Percentiles rank a stretch among this genome's conserved stretches.
Conservation (phyloP, 2,113 vertebrate species). For the Phyllostomus hastatus region DNA sequence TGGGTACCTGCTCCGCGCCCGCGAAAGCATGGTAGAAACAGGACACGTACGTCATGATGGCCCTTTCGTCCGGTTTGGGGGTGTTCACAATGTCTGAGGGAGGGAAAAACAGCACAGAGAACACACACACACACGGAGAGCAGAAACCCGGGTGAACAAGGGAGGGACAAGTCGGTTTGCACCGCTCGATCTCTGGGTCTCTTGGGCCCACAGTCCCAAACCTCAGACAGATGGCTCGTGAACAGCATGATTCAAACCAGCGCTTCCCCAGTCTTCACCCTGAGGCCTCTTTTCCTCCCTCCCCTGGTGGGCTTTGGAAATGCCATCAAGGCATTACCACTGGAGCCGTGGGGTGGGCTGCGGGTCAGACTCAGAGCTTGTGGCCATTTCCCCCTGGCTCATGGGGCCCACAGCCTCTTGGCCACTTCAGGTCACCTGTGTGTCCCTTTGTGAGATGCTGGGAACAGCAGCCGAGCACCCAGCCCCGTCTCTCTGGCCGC, state of each 20-base stretch:
- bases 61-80: conserved; percentile 98
- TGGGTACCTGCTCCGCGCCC: conserved; percentile 97
- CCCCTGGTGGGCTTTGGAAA: background rate
- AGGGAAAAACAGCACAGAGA: conserved; percentile 63
- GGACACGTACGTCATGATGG: conserved; percentile 99
- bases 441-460: background rate
- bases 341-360: accelerated
- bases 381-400: background rate
- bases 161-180: background rate
- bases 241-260: background rate
- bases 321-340: accelerated
- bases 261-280: background rate
- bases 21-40: conserved; percentile 99
- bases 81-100: conserved; percentile 96
- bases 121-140: conserved; percentile 50
- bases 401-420: background rate
- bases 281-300: background rate
- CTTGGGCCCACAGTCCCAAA: background rate
- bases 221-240: background rate
- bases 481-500: background rate
- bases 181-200: background rate
- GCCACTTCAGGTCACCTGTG: background rate
- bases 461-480: background rate
- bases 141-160: conserved; percentile 68
- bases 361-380: background rate